Evolutionary conservation across 2,797 vertebrate genomes (phyloP).

Genomic region (Tangara arthus): DNA sequence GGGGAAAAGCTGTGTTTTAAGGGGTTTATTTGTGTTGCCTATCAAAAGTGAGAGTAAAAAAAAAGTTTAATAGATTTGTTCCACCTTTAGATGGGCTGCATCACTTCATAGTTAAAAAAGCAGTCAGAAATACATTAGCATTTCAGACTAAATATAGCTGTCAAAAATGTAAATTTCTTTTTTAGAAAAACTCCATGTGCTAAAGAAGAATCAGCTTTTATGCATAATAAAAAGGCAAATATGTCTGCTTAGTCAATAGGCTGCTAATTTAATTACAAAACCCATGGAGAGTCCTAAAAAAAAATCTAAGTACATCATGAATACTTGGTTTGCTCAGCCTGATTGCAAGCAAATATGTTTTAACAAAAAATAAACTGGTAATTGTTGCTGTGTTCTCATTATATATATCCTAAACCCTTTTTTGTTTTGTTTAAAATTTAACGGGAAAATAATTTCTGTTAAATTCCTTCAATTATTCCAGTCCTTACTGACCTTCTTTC

Average conservation of each 20-base stretch:
- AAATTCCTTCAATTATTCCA: neutral
- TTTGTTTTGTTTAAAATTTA: neutral
- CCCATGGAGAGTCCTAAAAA: neutral
- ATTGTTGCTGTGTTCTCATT: neutral
- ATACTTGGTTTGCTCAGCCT: neutral
- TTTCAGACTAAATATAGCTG: slow-evolving; percentile 25
- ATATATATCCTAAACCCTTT: neutral
- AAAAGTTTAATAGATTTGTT: neutral
- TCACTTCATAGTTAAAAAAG: neutral
- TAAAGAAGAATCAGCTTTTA: neutral
- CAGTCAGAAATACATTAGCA: neutral
- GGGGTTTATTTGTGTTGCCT: neutral
- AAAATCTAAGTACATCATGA: neutral
- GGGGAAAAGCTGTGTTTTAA: neutral
- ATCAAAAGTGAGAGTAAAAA: neutral
- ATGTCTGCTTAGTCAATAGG: neutral
- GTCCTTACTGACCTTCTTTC: neutral
- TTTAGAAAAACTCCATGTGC: neutral
- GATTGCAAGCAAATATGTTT: neutral
- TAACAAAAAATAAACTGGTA: neutral
- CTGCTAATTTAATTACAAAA: slow-evolving; percentile 1
- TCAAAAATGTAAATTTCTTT: neutral
- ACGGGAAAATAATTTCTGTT: neutral
- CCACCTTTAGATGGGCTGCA: neutral
- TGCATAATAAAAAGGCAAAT: neutral